Percentiles rank a stretch among this genome's conserved stretches.
These are phyloP conservation scores for Scotopteryx bipunctaria DNA, from an alignment of 2,888 invertebrate genomes.

Conservation along the genomic window DNA sequence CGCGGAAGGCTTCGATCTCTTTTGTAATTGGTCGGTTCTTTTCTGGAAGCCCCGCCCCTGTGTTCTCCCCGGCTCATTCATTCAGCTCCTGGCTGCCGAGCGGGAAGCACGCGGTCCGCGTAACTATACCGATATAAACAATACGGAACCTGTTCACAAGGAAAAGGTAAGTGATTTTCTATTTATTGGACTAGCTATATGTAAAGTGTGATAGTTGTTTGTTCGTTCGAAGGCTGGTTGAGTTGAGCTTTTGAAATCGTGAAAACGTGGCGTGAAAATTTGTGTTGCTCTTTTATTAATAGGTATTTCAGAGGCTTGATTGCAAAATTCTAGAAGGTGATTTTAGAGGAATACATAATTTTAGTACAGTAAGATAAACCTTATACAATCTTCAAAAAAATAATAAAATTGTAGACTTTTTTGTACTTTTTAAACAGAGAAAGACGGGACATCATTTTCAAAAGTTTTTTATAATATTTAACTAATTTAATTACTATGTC, in stretches of 20 bases:
- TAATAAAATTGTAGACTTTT: too few relatives aligned
- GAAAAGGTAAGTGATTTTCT: conserved; percentile 29
- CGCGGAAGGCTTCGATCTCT: conserved; percentile 18
- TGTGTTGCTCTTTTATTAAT: conserved; percentile 11
- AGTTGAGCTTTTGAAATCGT: conserved; percentile 7
- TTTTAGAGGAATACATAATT: too few relatives aligned
- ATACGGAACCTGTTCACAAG: conserved; percentile 6
- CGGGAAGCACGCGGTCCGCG: conserved; percentile 49
- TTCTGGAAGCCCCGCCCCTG: conserved; percentile 67
- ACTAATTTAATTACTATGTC: too few relatives aligned
- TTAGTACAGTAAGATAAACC: too few relatives aligned
- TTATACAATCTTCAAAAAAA: too few relatives aligned
- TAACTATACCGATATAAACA: conserved; percentile 45
- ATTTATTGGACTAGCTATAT: too few relatives aligned
- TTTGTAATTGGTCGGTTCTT: conserved; percentile 49
- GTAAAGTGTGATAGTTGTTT: conserved; percentile 13
- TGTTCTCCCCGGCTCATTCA: conserved; percentile 70
- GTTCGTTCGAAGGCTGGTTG: conserved; percentile 16
- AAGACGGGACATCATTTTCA: too few relatives aligned
- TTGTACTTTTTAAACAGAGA: too few relatives aligned
- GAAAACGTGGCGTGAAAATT: conserved; percentile 17
- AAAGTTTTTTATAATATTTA: too few relatives aligned
- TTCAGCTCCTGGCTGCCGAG: conserved; percentile 55
- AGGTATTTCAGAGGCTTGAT: neutral
- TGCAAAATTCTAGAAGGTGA: too few relatives aligned